Percentiles rank a stretch among this genome's conserved stretches.
Evolutionary conservation across 2,888 invertebrate species (phyloP).

Genomic region (Acleris laterana): DNA sequence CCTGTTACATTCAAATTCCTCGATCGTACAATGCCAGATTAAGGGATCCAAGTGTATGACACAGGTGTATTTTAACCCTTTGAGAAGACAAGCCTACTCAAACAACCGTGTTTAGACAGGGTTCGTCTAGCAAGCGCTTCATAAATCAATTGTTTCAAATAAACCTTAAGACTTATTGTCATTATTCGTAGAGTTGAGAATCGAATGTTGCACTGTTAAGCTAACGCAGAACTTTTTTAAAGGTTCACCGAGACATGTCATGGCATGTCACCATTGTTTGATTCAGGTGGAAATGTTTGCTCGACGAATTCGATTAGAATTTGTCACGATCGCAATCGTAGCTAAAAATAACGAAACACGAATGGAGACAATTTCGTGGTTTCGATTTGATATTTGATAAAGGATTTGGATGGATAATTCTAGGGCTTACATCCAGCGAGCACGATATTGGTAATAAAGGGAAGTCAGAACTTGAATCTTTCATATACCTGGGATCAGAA

Average conservation of each 20-base stretch:
- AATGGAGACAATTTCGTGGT: no score
- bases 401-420: neutral
- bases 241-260: conserved; percentile 1
- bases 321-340: conserved; percentile 17
- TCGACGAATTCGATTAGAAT: conserved; percentile 24
- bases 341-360: conserved; percentile 1
- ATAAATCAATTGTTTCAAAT: no score
- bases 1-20: no score
- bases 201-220: no score
- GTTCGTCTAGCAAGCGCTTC: no score
- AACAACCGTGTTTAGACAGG: no score
- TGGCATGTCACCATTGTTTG: conserved; percentile 31
- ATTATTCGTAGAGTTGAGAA: no score
- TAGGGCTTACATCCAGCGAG: neutral
- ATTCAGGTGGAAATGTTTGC: conserved; percentile 25
- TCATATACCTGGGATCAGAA: conserved; percentile 39
- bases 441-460: conserved; percentile 27
- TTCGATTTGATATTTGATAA: neutral
- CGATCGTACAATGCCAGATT: no score
- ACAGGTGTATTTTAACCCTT: no score
- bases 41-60: neutral
- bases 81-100: neutral
- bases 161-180: no score
- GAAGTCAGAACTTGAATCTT: conserved; percentile 22
- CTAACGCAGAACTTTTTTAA: neutral